Percentiles rank a stretch among this genome's conserved stretches.
These are phyloP conservation scores for Hypolimnas misippus DNA, from an alignment of 2,888 invertebrate species.

Conservation along the genomic window DNA sequence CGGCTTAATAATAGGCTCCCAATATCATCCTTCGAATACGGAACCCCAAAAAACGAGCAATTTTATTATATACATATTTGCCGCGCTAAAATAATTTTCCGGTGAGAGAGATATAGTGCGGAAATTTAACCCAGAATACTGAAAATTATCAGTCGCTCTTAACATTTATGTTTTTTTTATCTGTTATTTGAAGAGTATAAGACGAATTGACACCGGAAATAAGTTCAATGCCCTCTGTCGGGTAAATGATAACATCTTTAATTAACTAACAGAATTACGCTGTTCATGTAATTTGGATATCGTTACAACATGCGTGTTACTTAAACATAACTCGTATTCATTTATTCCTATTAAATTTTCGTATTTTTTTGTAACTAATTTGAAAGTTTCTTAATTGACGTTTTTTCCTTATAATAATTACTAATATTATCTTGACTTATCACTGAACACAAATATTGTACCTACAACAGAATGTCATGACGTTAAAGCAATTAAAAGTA, in stretches of 20 bases:
- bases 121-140: slow-evolving; percentile 1
- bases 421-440: too few relatives aligned
- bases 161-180: slow-evolving; percentile 19
- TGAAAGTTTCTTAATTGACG: neutral
- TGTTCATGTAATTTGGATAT: slow-evolving; percentile 7
- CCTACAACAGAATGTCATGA: too few relatives aligned
- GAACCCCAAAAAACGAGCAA: too few relatives aligned
- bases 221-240: slow-evolving; percentile 60
- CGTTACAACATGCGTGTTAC: slow-evolving; percentile 4
- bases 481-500: too few relatives aligned
- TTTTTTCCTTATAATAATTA: neutral
- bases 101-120: neutral
- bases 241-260: slow-evolving; percentile 46
- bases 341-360: neutral
- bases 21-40: too few relatives aligned
- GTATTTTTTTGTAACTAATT: neutral
- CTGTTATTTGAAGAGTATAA: slow-evolving; percentile 28
- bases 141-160: neutral
- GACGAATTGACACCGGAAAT: slow-evolving; percentile 53
- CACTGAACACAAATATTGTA: too few relatives aligned
- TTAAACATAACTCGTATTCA: slow-evolving; percentile 3
- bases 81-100: neutral
- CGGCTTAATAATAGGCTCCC: too few relatives aligned
- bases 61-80: neutral
- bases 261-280: slow-evolving; percentile 38